Conservation (phyloP, 2,113 vertebrate genomes). For the Oncorhynchus mykiss region DNA sequence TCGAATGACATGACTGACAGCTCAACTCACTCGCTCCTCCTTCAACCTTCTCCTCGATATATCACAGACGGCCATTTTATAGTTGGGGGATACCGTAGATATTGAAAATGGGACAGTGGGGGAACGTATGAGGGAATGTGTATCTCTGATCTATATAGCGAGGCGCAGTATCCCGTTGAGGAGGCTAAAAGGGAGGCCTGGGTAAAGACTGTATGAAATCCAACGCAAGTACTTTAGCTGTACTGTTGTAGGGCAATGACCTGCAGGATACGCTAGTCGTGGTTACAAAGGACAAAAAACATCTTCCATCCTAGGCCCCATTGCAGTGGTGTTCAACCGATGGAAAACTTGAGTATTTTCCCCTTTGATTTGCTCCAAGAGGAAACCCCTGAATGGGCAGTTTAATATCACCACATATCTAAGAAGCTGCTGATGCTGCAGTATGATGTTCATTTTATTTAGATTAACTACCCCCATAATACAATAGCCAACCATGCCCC, state of each 20-base stretch:
- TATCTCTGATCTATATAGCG: not conserved
- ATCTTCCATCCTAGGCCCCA: constrained; percentile 41
- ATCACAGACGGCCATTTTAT: constrained; percentile 34
- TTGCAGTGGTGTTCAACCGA: constrained; percentile 40
- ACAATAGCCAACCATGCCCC: constrained; percentile 61
- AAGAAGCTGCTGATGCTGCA: constrained; percentile 70
- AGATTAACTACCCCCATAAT: constrained; percentile 70
- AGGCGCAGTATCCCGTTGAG: not conserved
- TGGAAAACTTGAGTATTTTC: constrained; percentile 48
- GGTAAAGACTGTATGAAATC: constrained; percentile 2
- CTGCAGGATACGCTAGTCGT: not conserved
- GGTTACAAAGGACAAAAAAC: constrained; percentile 14
- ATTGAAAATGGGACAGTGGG: constrained; percentile 1
- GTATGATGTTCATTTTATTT: constrained; percentile 69
- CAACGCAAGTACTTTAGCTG: not conserved
- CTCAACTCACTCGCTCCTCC: constrained; percentile 48
- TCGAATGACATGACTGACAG: constrained; percentile 60
- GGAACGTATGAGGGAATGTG: not conserved
- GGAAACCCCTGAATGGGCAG: constrained; percentile 65
- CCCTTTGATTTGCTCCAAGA: constrained; percentile 48
- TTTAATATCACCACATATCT: constrained; percentile 67
- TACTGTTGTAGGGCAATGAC: not conserved
- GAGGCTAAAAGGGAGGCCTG: not conserved
- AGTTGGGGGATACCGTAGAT: constrained; percentile 21
- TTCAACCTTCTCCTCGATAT: constrained; percentile 29